These are phyloP conservation scores for Apostichopus japonicus DNA, from an alignment of 35 echinoderm and acorn worm species.

Conservation along the genomic window DNA sequence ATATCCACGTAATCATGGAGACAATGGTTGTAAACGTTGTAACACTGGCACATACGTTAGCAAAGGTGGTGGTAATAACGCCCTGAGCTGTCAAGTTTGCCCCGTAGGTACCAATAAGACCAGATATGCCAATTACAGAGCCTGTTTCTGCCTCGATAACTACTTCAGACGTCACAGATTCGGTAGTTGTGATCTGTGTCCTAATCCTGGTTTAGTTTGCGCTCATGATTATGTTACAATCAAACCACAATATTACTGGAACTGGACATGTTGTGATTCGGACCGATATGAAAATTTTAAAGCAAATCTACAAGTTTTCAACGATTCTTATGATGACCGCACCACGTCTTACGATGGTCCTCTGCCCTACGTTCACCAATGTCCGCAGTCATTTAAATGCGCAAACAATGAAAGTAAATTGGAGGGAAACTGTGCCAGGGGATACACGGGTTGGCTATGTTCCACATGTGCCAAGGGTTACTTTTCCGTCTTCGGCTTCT, in stretches of 20 bases:
- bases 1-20: not conserved
- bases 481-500: conserved; percentile 29
- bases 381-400: not conserved
- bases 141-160: conserved; percentile 49
- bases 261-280: conserved; percentile 2
- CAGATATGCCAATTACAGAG: not conserved
- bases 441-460: conserved; percentile 60
- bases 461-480: not conserved
- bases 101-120: conserved; percentile 53
- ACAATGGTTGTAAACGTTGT: conserved; percentile 36
- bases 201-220: conserved; percentile 1
- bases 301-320: not conserved
- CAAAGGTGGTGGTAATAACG: not conserved
- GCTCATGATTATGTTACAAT: conserved; percentile 10
- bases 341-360: not conserved
- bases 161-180: conserved; percentile 43
- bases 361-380: conserved; percentile 26
- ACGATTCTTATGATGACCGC: not conserved
- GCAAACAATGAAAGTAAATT: not conserved
- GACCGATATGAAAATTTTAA: conserved; percentile 13
- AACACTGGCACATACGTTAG: conserved; percentile 58
- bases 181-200: not conserved
- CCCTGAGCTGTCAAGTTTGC: conserved; percentile 51
- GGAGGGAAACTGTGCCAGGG: not conserved
- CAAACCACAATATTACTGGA: conserved; percentile 53